phyloP scores from a whole-genome alignment of 2,888 invertebrate genomes.

The Limnephilus marmoratus region DNA sequence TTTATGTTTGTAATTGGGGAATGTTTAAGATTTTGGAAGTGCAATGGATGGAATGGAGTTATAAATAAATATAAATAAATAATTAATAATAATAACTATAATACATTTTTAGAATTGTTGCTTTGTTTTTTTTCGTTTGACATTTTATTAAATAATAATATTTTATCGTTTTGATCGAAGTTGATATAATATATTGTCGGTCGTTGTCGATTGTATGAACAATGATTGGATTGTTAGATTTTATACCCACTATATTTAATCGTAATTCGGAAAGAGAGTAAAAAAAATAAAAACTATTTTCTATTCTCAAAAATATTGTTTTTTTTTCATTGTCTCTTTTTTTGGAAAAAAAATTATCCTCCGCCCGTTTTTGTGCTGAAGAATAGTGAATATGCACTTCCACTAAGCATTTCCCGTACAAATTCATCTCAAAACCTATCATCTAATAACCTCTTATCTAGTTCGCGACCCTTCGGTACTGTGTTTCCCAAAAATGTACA shows the following conservation, averaged over 20 bases:
- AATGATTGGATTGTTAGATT: slow-evolving; percentile 44
- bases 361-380: slow-evolving; percentile 74
- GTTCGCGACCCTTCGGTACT: background rate
- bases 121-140: slow-evolving; percentile 49
- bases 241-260: slow-evolving; percentile 29
- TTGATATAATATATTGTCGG: background rate
- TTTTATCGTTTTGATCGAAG: slow-evolving; percentile 21
- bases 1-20: background rate
- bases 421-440: slow-evolving; percentile 65
- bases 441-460: background rate
- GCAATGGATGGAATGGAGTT: slow-evolving; percentile 53
- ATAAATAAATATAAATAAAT: background rate
- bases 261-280: slow-evolving; percentile 13
- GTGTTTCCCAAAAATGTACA: background rate
- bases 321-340: slow-evolving; percentile 15
- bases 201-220: background rate
- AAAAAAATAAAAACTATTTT: slow-evolving; percentile 51
- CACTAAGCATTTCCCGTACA: slow-evolving; percentile 70
- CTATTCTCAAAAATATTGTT: slow-evolving; percentile 40
- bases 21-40: slow-evolving; percentile 63
- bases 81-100: slow-evolving; percentile 2
- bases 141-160: slow-evolving; percentile 23
- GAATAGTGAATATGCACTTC: slow-evolving; percentile 79
- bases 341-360: background rate
- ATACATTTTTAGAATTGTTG: slow-evolving; percentile 14